Conservation (phyloP, 2,797 vertebrate species). For the Acrossocheilus fasciatus region DNA sequence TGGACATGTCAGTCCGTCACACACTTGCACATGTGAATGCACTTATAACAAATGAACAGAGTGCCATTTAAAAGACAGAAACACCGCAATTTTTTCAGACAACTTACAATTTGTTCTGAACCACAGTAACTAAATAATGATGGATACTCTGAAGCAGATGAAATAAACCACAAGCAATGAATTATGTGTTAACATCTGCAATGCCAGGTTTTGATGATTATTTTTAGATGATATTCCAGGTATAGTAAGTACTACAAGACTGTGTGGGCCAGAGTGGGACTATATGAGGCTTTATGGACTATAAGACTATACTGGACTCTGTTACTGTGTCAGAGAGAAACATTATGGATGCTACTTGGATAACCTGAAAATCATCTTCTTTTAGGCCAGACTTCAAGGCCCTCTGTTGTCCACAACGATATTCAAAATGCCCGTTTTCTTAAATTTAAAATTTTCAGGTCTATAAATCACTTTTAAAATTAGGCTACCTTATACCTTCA, state of each 20-base stretch:
- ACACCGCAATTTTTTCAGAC: background rate
- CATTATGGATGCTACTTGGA: background rate
- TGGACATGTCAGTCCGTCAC: background rate
- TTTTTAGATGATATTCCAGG: background rate
- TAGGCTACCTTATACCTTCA: background rate
- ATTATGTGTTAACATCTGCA: constrained; percentile 3
- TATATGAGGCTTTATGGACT: background rate
- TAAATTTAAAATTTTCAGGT: background rate
- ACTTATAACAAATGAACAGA: background rate
- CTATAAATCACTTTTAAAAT: background rate
- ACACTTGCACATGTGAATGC: background rate
- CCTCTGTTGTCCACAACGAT: background rate
- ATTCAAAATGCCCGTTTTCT: background rate
- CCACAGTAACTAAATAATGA: background rate
- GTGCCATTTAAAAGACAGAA: background rate
- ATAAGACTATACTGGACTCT: background rate
- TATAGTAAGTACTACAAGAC: background rate
- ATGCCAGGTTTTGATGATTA: background rate
- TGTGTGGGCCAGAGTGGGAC: background rate
- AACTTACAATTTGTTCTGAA: background rate
- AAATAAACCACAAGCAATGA: background rate
- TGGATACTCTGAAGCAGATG: background rate
- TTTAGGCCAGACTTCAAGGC: background rate
- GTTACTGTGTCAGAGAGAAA: background rate
- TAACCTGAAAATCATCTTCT: background rate